Conservation (phyloP, 2,113 vertebrate species). For the Amblyornis subalaris region DNA sequence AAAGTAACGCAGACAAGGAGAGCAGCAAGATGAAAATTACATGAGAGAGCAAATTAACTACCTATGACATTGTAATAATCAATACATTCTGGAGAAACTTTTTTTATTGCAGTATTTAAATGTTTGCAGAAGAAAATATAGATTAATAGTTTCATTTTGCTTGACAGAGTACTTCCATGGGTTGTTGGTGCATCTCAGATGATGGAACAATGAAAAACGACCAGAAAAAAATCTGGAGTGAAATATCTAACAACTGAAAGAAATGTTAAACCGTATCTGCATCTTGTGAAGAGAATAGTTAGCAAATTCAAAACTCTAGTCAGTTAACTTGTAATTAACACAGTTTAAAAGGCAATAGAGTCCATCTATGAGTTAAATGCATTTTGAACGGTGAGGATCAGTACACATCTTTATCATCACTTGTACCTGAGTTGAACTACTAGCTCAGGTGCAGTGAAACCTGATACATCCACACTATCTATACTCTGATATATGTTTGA, state of each 20-base stretch:
- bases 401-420: neutral
- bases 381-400: neutral
- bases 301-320: neutral
- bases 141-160: neutral
- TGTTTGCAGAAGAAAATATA: neutral
- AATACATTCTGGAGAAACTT: neutral
- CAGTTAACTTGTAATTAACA: neutral
- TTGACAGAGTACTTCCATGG: neutral
- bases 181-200: neutral
- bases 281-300: neutral
- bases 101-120: neutral
- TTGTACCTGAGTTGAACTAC: neutral
- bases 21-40: neutral
- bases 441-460: neutral
- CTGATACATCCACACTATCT: neutral
- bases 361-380: neutral
- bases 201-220: neutral
- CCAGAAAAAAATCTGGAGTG: neutral
- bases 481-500: accelerated
- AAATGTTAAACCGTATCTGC: neutral
- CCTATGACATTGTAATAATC: neutral
- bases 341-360: neutral
- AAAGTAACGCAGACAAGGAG: neutral
- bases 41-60: neutral
- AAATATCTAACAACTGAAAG: neutral